Conservation (phyloP, 2,888 invertebrate genomes). For the Acleris holmiana region DNA sequence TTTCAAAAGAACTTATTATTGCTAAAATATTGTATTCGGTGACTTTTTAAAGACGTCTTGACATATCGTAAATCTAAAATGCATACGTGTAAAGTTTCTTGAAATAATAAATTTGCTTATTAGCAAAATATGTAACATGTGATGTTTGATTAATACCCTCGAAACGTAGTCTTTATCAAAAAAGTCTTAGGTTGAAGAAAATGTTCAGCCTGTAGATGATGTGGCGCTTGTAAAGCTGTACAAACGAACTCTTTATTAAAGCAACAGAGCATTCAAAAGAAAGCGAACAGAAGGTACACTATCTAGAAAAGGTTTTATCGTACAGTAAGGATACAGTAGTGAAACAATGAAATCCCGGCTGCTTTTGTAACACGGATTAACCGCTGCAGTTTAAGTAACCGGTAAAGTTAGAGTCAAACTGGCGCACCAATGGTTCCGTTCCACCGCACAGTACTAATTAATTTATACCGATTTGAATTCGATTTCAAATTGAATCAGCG, state of each 20-base stretch:
- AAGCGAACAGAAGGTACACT: neutral
- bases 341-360: neutral
- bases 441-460: no score
- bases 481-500: no score
- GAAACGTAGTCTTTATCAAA: no score
- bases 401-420: no score
- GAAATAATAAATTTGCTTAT: constrained; percentile 78
- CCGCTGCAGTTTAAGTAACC: no score
- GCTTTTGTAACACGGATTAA: no score
- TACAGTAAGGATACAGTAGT: neutral
- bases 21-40: constrained; percentile 53
- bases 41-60: constrained; percentile 78
- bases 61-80: constrained; percentile 78
- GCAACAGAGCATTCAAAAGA: neutral
- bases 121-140: constrained; percentile 54
- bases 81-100: constrained; percentile 74
- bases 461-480: no score
- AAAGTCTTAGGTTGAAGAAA: neutral
- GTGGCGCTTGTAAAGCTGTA: neutral
- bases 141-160: constrained; percentile 11
- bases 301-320: neutral
- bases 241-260: neutral
- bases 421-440: no score
- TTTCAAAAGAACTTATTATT: neutral
- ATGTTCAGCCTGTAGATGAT: neutral